These are phyloP conservation scores for Leptarthrus brevirostris DNA, from an alignment of 2,888 invertebrate species.

Conservation along the genomic window DNA sequence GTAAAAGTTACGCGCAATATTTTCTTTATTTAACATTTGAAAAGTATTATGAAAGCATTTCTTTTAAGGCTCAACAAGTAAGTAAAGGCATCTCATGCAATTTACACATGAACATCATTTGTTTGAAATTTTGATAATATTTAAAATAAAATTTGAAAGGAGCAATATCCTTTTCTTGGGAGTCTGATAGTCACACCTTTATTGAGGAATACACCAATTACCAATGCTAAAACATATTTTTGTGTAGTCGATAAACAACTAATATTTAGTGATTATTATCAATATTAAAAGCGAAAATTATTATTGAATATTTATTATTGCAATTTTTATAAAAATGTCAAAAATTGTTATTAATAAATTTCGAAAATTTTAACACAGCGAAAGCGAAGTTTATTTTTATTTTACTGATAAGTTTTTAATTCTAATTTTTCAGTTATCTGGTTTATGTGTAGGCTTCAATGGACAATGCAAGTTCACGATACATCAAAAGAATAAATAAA, in stretches of 20 bases:
- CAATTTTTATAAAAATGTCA: constrained; percentile 29
- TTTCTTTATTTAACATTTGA: no score
- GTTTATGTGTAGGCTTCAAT: no score
- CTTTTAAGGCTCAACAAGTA: no score
- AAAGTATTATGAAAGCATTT: no score
- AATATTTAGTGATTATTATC: constrained; percentile 19
- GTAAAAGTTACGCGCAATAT: no score
- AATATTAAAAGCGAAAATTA: constrained; percentile 35
- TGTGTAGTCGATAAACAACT: constrained; percentile 33
- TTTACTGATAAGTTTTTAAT: no score
- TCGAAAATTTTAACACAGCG: constrained; percentile 35
- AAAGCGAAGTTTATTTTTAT: not conserved
- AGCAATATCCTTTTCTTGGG: not conserved
- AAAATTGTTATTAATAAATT: constrained; percentile 39
- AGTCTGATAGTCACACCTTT: not conserved
- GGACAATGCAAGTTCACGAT: no score
- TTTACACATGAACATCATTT: no score
- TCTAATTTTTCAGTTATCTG: no score
- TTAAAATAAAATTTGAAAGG: not conserved
- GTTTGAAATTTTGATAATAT: no score
- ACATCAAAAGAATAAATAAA: no score
- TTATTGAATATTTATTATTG: constrained; percentile 43
- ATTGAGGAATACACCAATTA: not conserved
- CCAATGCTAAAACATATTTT: constrained; percentile 36
- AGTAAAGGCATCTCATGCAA: no score